Evolutionary conservation across 1,140 invertebrate genomes (phyloP).

Genomic region (Drosophila varians): DNA sequence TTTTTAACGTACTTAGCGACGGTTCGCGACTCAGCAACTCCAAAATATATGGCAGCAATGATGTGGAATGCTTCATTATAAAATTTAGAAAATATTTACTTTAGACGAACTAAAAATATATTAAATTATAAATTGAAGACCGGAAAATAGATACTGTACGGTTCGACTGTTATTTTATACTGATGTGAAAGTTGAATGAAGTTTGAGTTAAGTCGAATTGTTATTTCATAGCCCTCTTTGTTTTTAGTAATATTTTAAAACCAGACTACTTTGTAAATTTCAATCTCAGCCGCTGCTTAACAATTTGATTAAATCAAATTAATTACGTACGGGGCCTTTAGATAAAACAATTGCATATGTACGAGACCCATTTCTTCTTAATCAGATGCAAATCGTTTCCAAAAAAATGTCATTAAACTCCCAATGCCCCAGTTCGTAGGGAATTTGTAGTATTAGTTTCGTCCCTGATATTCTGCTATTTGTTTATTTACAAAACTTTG

Average conservation of each 20-base stretch:
- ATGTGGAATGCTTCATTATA: conserved; percentile 21
- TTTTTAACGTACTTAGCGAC: conserved; percentile 16
- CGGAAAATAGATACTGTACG: too few species aligned
- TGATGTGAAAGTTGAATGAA: neutral
- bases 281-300: neutral
- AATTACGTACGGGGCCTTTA: conserved; percentile 3
- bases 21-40: conserved; percentile 41
- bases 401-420: conserved; percentile 1
- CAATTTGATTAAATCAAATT: conserved; percentile 27
- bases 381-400: conserved; percentile 21
- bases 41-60: conserved; percentile 44
- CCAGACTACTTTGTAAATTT: neutral
- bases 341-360: conserved; percentile 2
- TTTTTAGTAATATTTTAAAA: neutral
- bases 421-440: neutral
- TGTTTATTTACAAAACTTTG: neutral
- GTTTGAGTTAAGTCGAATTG: neutral
- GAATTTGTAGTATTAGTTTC: neutral
- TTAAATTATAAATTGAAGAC: neutral
- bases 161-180: neutral
- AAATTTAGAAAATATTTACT: conserved; percentile 17
- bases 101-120: neutral
- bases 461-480: neutral
- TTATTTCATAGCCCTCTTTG: neutral
- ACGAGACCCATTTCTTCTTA: conserved; percentile 17